Percentiles rank a stretch among this genome's conserved stretches.
phyloP scores from a whole-genome alignment of 2,888 invertebrate species.

The Gnatocerus cornutus region DNA sequence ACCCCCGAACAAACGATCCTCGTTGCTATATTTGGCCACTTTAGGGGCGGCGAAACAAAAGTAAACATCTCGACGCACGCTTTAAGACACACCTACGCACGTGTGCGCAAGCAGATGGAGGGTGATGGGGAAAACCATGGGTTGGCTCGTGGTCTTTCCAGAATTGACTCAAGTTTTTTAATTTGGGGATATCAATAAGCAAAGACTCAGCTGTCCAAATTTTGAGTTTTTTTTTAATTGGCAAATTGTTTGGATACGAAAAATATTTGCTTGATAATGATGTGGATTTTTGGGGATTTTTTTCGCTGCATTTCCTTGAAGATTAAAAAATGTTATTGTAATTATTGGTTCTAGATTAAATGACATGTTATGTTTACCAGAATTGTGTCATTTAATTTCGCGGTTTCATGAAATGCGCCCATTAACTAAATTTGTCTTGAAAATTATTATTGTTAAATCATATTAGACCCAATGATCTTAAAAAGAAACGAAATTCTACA shows the following conservation, averaged over 20 bases:
- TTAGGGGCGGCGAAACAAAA: constrained; percentile 38
- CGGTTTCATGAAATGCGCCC: too few relatives aligned
- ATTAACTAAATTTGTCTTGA: too few relatives aligned
- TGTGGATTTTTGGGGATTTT: neutral
- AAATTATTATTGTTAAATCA: too few relatives aligned
- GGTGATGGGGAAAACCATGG: constrained; percentile 5
- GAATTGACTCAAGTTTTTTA: neutral
- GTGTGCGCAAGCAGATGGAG: constrained; percentile 19
- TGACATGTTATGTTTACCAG: too few relatives aligned
- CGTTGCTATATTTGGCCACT: constrained; percentile 32
- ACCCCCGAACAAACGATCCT: constrained; percentile 7
- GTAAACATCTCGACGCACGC: constrained; percentile 35
- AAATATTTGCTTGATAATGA: neutral
- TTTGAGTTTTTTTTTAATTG: neutral
- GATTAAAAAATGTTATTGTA: too few relatives aligned
- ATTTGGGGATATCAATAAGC: neutral
- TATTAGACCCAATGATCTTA: too few relatives aligned
- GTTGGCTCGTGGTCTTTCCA: constrained; percentile 1
- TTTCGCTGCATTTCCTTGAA: neutral
- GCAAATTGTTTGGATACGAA: neutral
- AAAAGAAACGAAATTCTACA: too few relatives aligned
- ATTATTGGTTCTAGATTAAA: too few relatives aligned
- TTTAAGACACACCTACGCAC: constrained; percentile 36
- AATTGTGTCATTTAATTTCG: too few relatives aligned
- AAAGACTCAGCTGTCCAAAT: constrained; percentile 7